Evolutionary conservation across 2,888 invertebrate genomes (phyloP).

Genomic region (Trissolcus brochymenae): DNA sequence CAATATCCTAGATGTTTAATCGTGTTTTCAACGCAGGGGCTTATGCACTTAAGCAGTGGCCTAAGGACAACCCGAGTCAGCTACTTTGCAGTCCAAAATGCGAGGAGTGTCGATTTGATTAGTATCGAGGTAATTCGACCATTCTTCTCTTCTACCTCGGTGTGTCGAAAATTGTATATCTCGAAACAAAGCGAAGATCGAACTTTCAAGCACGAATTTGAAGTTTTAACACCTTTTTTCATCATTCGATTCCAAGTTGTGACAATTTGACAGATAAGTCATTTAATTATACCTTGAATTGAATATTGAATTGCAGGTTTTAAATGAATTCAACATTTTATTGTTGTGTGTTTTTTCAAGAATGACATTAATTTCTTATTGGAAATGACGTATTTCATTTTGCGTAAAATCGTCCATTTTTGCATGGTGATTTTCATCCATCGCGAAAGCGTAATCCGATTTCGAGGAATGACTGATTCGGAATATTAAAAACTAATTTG

Average conservation of each 20-base stretch:
- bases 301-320: no score
- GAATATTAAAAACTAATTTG: slow-evolving; percentile 4
- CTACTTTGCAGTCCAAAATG: slow-evolving; percentile 28
- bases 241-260: no score
- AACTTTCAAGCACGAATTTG: no score
- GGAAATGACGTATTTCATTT: no score
- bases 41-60: slow-evolving; percentile 27
- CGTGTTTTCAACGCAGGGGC: slow-evolving; percentile 30
- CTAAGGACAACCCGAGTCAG: slow-evolving; percentile 48
- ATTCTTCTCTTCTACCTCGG: background rate
- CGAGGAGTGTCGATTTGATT: slow-evolving; percentile 37
- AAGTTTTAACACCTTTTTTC: no score
- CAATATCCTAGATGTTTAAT: slow-evolving; percentile 64
- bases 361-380: no score
- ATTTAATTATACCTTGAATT: no score
- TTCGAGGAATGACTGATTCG: background rate
- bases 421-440: no score
- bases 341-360: no score
- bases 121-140: slow-evolving; percentile 45
- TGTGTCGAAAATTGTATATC: background rate
- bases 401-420: no score
- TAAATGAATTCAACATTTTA: no score
- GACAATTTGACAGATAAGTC: no score
- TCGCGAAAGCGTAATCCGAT: background rate
- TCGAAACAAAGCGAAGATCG: background rate